Percentiles rank a stretch among this genome's conserved stretches.
phyloP scores from a whole-genome alignment of 1,140 invertebrate species.

The Matsumurasca onukii region DNA sequence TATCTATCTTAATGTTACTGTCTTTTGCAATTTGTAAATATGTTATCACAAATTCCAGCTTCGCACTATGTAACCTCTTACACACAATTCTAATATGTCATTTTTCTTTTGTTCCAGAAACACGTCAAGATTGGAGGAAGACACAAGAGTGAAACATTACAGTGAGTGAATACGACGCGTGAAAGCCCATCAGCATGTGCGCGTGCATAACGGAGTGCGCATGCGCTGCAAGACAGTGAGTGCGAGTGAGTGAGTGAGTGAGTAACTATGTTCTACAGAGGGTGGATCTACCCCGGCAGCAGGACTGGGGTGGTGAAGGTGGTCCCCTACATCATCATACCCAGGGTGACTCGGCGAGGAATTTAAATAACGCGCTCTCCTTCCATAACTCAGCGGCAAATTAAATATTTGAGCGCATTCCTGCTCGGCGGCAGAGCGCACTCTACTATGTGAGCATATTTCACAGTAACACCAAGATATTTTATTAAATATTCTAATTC shows the following conservation, averaged over 20 bases:
- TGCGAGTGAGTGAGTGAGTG: background rate
- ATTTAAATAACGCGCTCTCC: conserved; percentile 23
- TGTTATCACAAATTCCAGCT: too few relatives aligned
- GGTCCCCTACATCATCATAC: conserved; percentile 16
- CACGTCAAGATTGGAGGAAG: too few relatives aligned
- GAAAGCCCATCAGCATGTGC: too few relatives aligned
- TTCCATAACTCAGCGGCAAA: conserved; percentile 23
- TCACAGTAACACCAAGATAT: conserved; percentile 22
- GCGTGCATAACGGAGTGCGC: too few relatives aligned
- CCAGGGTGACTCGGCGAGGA: background rate
- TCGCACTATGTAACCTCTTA: too few relatives aligned
- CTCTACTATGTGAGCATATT: conserved; percentile 25
- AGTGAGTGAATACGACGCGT: too few relatives aligned
- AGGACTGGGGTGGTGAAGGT: conserved; percentile 2
- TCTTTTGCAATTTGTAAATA: too few relatives aligned
- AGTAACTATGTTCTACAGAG: background rate
- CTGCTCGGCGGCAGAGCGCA: background rate
- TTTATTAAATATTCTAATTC: background rate
- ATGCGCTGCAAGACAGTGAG: too few relatives aligned
- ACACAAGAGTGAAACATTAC: too few relatives aligned
- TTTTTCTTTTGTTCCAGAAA: too few relatives aligned
- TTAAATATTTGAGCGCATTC: conserved; percentile 17
- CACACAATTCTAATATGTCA: too few relatives aligned
- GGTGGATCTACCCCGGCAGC: conserved; percentile 2
- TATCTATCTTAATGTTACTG: too few relatives aligned